Evolutionary conservation across 2,797 vertebrate species (phyloP).

Genomic region (Phylloscopus collybita): DNA sequence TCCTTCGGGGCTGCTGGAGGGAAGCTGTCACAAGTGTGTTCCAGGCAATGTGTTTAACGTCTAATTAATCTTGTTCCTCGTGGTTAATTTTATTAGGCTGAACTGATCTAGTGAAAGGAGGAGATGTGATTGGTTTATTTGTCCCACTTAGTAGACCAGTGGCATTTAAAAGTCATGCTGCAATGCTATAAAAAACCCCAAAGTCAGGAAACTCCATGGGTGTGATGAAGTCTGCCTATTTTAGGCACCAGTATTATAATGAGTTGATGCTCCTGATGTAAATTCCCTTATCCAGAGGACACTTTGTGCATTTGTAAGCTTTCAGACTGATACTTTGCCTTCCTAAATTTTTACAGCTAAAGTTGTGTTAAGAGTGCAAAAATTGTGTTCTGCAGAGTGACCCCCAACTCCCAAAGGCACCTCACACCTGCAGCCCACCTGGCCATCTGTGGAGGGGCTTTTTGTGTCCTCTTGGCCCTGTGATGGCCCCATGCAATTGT

Average conservation of each 20-base stretch:
- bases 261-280: neutral
- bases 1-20: neutral
- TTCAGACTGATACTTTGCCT: neutral
- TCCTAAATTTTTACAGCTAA: neutral
- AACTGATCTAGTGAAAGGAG: neutral
- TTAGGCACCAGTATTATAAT: neutral
- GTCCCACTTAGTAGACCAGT: neutral
- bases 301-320: neutral
- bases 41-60: neutral
- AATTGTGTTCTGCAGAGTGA: neutral
- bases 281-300: neutral
- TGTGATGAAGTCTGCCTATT: neutral
- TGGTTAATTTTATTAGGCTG: neutral
- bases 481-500: neutral
- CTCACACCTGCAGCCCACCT: neutral
- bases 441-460: neutral
- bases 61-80: slow-evolving; percentile 5
- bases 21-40: neutral
- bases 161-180: neutral
- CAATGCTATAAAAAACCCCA: neutral
- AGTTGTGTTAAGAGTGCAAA: neutral
- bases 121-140: neutral
- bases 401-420: neutral
- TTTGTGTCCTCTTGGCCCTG: neutral
- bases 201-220: neutral